Conservation (phyloP, 2,113 vertebrate genomes). For the Bufo gargarizans region DNA sequence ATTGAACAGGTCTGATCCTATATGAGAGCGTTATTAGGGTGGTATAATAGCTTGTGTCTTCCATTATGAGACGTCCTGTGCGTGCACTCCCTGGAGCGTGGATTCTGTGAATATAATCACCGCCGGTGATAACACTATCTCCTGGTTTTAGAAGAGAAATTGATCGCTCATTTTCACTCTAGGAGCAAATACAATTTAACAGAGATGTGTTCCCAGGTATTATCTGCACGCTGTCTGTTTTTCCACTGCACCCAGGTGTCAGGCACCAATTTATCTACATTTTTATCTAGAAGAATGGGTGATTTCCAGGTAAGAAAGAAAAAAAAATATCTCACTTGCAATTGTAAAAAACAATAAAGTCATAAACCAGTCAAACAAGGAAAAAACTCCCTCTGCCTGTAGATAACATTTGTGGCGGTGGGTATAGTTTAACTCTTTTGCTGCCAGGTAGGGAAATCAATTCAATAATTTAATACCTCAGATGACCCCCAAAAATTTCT, state of each 20-base stretch:
- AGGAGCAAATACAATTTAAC: constrained; percentile 23
- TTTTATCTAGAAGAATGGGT: constrained; percentile 6
- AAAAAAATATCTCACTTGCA: neutral
- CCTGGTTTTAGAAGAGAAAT: constrained; percentile 29
- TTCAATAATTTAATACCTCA: neutral
- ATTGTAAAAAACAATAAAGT: neutral
- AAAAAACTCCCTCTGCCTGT: neutral
- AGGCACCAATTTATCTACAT: neutral
- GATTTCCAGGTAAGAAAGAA: neutral
- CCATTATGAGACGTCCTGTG: neutral
- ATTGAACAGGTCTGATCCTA: neutral
- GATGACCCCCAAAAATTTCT: neutral
- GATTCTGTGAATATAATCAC: constrained; percentile 35
- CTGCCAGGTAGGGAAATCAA: neutral
- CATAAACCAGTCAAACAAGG: neutral
- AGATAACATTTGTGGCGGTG: neutral
- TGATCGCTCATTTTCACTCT: constrained; percentile 42
- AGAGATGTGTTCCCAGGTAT: constrained; percentile 14
- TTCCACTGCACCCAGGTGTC: constrained; percentile 31
- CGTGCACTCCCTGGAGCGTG: neutral
- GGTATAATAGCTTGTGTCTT: neutral
- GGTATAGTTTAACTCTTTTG: neutral
- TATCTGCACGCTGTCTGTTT: constrained; percentile 40
- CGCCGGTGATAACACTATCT: constrained; percentile 30
- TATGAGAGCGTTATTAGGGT: neutral